Evolutionary conservation across 2,113 vertebrate species (phyloP).

Genomic region (Platysteira castanea): DNA sequence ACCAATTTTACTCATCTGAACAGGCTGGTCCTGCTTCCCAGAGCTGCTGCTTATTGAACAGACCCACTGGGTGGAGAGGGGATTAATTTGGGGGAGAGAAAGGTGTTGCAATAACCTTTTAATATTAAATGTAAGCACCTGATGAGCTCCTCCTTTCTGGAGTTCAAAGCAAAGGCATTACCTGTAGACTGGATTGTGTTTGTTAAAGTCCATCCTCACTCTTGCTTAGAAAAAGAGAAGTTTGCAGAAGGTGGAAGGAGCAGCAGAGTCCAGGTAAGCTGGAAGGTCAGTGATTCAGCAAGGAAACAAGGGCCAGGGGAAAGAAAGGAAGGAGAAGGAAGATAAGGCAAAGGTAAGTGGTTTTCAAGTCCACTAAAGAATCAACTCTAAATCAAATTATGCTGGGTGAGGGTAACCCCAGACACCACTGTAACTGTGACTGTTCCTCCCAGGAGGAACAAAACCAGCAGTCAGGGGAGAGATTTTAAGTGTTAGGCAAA

Average conservation of each 20-base stretch:
- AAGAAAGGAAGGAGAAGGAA: conserved; percentile 10
- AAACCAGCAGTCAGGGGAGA: not conserved
- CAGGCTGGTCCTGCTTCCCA: not conserved
- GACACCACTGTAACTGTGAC: accelerated
- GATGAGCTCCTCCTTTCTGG: not conserved
- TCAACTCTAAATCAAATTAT: not conserved
- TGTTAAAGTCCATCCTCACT: conserved; percentile 45
- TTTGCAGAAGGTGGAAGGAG: conserved; percentile 48
- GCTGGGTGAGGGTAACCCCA: not conserved
- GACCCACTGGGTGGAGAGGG: not conserved
- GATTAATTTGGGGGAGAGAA: not conserved
- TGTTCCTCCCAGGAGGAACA: not conserved
- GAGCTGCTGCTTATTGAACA: not conserved
- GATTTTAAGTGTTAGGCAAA: not conserved
- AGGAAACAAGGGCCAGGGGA: not conserved
- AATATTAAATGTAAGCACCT: not conserved
- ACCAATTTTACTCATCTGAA: not conserved
- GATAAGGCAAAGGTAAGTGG: conserved; percentile 14
- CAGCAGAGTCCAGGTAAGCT: conserved; percentile 53
- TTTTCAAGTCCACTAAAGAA: not conserved
- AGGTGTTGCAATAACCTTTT: not conserved
- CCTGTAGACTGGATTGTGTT: conserved; percentile 37
- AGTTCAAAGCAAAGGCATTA: conserved; percentile 23
- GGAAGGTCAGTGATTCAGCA: conserved; percentile 40
- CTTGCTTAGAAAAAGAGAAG: conserved; percentile 60